Evolutionary conservation across 2,113 vertebrate genomes (phyloP).

Genomic region (Tragelaphus scriptus): DNA sequence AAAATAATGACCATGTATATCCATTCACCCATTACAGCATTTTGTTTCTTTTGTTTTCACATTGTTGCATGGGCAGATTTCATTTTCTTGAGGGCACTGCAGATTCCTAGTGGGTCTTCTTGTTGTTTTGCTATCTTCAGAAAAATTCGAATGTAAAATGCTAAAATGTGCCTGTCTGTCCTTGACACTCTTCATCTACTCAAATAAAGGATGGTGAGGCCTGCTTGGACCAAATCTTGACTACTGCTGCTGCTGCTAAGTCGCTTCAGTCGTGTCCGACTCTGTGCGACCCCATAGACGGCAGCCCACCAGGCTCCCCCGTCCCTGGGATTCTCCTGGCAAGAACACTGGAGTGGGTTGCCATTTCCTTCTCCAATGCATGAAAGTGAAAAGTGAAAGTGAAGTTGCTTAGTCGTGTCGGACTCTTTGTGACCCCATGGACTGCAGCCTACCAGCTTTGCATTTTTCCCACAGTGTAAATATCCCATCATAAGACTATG

Average conservation of each 20-base stretch:
- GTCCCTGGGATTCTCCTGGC: too few species aligned
- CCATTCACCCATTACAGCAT: background rate
- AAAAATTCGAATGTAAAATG: background rate
- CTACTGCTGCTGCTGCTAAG: too few species aligned
- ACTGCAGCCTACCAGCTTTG: too few species aligned
- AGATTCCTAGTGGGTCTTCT: background rate
- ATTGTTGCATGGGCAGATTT: background rate
- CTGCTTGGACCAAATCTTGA: background rate
- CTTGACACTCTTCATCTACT: background rate
- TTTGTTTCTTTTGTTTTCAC: constrained; percentile 1
- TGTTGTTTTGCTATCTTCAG: background rate
- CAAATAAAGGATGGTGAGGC: background rate
- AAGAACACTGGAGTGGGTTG: too few species aligned
- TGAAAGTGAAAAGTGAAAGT: too few species aligned
- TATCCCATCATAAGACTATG: background rate
- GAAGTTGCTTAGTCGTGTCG: too few species aligned
- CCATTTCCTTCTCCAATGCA: too few species aligned
- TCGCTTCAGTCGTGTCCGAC: too few species aligned
- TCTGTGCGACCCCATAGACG: too few species aligned
- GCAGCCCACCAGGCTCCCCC: too few species aligned
- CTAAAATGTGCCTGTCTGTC: background rate
- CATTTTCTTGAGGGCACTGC: background rate
- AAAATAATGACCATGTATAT: background rate
- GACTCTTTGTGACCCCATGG: too few species aligned
- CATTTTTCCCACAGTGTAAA: background rate